Conservation (phyloP, 2,888 invertebrate genomes). For the Trichopoda pennipes region DNA sequence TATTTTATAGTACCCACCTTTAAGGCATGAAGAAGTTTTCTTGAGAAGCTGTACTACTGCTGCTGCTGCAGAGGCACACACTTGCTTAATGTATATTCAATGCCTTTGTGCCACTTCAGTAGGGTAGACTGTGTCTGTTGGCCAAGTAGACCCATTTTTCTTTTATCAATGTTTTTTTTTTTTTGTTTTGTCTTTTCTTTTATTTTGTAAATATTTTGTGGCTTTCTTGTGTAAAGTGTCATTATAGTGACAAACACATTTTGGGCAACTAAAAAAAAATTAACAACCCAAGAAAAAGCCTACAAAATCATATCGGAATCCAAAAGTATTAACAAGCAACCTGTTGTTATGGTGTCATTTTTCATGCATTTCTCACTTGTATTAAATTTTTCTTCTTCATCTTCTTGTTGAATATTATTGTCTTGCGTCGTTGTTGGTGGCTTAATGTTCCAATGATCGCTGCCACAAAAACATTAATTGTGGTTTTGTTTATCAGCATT, state of each 20-base stretch:
- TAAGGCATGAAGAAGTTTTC: not conserved
- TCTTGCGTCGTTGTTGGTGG: constrained; percentile 34
- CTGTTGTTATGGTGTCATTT: constrained; percentile 68
- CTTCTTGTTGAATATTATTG: constrained; percentile 35
- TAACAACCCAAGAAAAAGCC: not conserved
- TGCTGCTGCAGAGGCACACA: constrained; percentile 50
- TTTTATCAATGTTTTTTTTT: constrained; percentile 16
- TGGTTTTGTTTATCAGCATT: constrained; percentile 51
- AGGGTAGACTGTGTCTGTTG: constrained; percentile 52
- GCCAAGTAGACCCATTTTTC: constrained; percentile 61
- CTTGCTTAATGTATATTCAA: constrained; percentile 59
- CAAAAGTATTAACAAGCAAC: constrained; percentile 48
- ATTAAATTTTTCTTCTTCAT: constrained; percentile 39
- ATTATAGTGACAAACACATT: constrained; percentile 47
- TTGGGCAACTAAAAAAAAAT: not conserved
- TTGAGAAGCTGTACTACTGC: constrained; percentile 17
- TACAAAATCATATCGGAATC: constrained; percentile 2
- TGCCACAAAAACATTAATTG: constrained; percentile 54
- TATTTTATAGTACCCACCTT: constrained; percentile 7
- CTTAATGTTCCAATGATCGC: constrained; percentile 1
- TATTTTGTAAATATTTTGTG: constrained; percentile 16
- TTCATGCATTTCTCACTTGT: constrained; percentile 68
- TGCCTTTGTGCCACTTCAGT: constrained; percentile 69
- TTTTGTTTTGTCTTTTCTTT: not conserved
- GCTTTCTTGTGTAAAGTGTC: constrained; percentile 62